Percentiles rank a stretch among this genome's conserved stretches.
phyloP scores from a whole-genome alignment of 1,140 invertebrate species.

The Macrosteles quadrilineatus region DNA sequence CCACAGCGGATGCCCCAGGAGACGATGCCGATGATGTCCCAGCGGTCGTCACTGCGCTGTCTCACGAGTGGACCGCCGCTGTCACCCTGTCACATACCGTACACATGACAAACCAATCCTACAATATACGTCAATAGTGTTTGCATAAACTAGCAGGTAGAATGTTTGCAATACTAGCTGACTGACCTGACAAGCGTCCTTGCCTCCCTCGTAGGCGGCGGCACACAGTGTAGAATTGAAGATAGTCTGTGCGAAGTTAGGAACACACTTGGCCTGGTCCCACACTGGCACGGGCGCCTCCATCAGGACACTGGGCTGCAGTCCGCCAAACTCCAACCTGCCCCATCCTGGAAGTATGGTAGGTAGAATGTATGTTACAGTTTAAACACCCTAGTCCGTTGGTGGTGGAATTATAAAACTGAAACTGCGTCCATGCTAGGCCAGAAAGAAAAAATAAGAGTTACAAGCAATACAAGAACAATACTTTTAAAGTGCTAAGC shows the following conservation, averaged over 20 bases:
- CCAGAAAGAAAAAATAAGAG: too few species aligned
- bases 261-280: conserved; percentile 67
- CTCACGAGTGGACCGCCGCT: conserved; percentile 79
- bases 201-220: conserved; percentile 66
- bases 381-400: too few species aligned
- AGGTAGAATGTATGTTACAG: too few species aligned
- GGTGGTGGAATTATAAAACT: too few species aligned
- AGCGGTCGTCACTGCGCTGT: conserved; percentile 67
- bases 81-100: conserved; percentile 65
- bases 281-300: conserved; percentile 81
- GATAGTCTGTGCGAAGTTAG: conserved; percentile 62
- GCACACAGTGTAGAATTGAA: conserved; percentile 70
- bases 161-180: too few species aligned
- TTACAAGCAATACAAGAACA: too few species aligned
- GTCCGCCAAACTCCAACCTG: conserved; percentile 61
- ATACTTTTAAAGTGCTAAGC: too few species aligned
- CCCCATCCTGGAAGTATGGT: conserved; percentile 68
- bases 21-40: conserved; percentile 78
- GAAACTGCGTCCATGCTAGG: too few species aligned
- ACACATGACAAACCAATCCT: conserved; percentile 29
- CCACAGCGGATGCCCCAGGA: conserved; percentile 63
- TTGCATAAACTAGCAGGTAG: too few species aligned
- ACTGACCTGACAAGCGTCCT: conserved; percentile 76
- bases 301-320: conserved; percentile 67
- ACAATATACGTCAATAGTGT: too few species aligned